Conservation (phyloP, 2,888 invertebrate species). For the Scaptomyza caliginosa region DNA sequence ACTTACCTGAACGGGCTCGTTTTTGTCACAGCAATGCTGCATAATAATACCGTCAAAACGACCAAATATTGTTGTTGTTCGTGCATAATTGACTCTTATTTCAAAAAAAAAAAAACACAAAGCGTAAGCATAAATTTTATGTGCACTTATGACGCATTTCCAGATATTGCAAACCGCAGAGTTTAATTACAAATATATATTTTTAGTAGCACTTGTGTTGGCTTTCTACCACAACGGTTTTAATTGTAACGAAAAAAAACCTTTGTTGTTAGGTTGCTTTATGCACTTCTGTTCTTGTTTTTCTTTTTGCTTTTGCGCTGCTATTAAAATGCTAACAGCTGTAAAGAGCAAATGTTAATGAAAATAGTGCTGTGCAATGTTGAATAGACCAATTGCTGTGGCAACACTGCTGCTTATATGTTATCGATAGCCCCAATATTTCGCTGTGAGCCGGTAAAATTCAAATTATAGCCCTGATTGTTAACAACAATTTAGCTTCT, state of each 20-base stretch:
- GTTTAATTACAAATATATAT: slow-evolving; percentile 1
- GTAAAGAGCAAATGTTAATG: slow-evolving; percentile 7
- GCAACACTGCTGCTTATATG: not conserved
- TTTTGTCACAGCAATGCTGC: slow-evolving; percentile 23
- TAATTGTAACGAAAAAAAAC: slow-evolving; percentile 11
- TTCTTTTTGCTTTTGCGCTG: slow-evolving; percentile 24
- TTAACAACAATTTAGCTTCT: not conserved
- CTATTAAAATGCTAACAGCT: slow-evolving; percentile 18
- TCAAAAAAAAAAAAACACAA: slow-evolving; percentile 37
- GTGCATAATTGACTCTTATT: slow-evolving; percentile 41
- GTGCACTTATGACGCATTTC: slow-evolving; percentile 36
- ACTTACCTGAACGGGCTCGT: slow-evolving; percentile 45
- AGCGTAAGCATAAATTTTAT: slow-evolving; percentile 29
- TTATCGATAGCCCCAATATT: slow-evolving; percentile 10
- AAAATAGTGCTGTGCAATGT: slow-evolving; percentile 18
- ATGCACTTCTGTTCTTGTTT: slow-evolving; percentile 40
- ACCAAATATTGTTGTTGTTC: slow-evolving; percentile 34
- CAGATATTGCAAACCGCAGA: not conserved
- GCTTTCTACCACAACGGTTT: slow-evolving; percentile 7
- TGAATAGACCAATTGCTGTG: not conserved
- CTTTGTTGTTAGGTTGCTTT: slow-evolving; percentile 21
- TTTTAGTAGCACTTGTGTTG: not conserved
- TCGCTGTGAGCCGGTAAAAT: not conserved
- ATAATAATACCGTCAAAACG: slow-evolving; percentile 21
- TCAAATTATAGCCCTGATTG: not conserved